Base-by-base conservation (phyloP, 1,140 invertebrate genomes). In the Macrocentrus cingulum region DNA sequence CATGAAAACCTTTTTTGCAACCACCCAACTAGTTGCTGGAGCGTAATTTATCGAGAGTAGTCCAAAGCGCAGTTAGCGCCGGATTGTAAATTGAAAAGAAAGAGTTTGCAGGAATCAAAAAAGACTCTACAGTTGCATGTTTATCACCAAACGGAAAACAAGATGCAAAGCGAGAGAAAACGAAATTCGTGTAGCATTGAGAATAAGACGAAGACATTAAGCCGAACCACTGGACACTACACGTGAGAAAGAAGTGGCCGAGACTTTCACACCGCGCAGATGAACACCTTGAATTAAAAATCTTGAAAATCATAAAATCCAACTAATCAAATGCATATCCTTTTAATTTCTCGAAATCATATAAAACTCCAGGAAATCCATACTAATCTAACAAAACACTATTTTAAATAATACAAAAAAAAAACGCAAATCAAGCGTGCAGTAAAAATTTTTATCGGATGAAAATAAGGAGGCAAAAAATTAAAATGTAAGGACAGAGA, bases 221-320 rank as follows among this genome's bases (percentile, higher is more conserved):
- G 22, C 8, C 29, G 29, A 7, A 7, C 29, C 11, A 34, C n/a
- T 25, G 16, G 13, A n/a, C 7, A 32, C 18, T 32, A 34, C 22
- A 55, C 32, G 29, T 48, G 44, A 37, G 54, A 48, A 56, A 56
- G 48, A 54, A 44, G 23, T 15, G 18, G 25, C 4, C 42, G 25
- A 9, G 18, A 57, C 55, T 57, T 57, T 57, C 55, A 49, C 55
- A 22, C n/a, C 6, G 29, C 20, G 37, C 32, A 20, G 49, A 51
- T 36, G 49, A 18, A 51, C 32, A 34, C 34, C 32, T 34, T 22
- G 20, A 51, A 51, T 51, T 29, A 29, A 5, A 29, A 9, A 5
- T 5, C 9, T 18, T 13, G 37, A n/a, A n/a, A n/a, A n/a, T 16
- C 37, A 36, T 29, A n/a, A 15, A 51, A 15, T 51, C 49, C 7